phyloP scores from a whole-genome alignment of 2,113 vertebrate genomes.

The Polypterus senegalus region DNA sequence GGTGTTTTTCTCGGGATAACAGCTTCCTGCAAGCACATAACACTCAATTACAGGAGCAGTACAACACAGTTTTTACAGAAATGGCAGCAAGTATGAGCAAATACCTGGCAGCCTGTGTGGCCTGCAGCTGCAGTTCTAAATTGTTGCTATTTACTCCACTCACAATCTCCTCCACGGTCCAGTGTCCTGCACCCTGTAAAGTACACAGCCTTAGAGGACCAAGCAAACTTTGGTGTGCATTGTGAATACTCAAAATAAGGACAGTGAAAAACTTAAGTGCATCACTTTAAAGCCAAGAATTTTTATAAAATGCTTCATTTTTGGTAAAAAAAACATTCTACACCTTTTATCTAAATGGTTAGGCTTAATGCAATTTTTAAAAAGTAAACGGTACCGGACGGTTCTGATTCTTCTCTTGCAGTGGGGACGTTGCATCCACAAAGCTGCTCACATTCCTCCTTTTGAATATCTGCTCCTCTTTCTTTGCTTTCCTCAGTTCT shows the following conservation, averaged over 20 bases:
- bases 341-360: too few relatives aligned
- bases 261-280: too few relatives aligned
- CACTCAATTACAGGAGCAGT: background rate
- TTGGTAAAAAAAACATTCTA: too few relatives aligned
- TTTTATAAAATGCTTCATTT: too few relatives aligned
- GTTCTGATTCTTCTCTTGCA: conserved; percentile 75
- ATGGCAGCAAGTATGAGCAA: background rate
- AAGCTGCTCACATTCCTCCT: conserved; percentile 68
- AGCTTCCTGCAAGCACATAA: conserved; percentile 62
- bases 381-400: conserved; percentile 45
- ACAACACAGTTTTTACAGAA: background rate
- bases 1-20: conserved; percentile 84
- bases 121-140: conserved; percentile 64
- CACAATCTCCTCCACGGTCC: conserved; percentile 77
- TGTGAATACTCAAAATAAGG: too few relatives aligned
- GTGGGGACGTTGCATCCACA: conserved; percentile 74
- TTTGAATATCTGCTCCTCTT: conserved; percentile 84
- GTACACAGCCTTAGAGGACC: background rate
- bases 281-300: too few relatives aligned
- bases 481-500: conserved; percentile 81
- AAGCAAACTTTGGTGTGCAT: too few relatives aligned
- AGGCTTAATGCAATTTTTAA: too few relatives aligned
- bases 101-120: conserved; percentile 80
- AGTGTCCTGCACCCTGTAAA: conserved; percentile 56
- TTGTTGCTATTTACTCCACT: conserved; percentile 57